These are phyloP conservation scores for Brachylomia viminalis DNA, from an alignment of 2,888 invertebrate genomes.

Conservation along the genomic window DNA sequence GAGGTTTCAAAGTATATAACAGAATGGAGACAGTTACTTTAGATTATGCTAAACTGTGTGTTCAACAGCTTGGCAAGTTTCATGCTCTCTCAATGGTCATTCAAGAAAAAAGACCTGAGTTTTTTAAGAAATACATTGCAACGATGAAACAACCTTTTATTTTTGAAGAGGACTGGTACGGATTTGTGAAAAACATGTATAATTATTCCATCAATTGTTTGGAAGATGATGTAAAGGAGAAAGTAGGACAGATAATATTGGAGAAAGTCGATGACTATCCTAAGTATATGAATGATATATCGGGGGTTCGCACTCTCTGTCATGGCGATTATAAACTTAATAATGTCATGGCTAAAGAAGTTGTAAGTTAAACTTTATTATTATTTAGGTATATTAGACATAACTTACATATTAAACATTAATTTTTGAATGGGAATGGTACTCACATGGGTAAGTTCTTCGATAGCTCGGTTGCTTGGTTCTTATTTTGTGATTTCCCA, in stretches of 20 bases:
- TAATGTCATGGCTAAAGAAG: slow-evolving; percentile 71
- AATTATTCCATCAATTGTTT: slow-evolving; percentile 60
- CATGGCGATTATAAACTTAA: slow-evolving; percentile 71
- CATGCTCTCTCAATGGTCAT: slow-evolving; percentile 76
- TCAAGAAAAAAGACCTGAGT: slow-evolving; percentile 70
- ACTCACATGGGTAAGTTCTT: no score
- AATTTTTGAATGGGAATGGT: no score
- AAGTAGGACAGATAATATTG: slow-evolving; percentile 36
- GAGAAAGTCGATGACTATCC: slow-evolving; percentile 56
- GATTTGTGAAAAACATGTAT: slow-evolving; percentile 59
- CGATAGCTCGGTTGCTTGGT: no score
- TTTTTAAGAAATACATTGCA: slow-evolving; percentile 66
- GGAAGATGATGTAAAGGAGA: slow-evolving; percentile 44
- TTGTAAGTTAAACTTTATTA: slow-evolving; percentile 61
- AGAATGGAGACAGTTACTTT: slow-evolving; percentile 72
- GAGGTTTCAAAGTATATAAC: slow-evolving; percentile 71
- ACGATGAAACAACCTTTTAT: slow-evolving; percentile 56
- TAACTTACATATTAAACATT: neutral
- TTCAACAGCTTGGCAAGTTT: slow-evolving; percentile 76
- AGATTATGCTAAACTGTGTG: slow-evolving; percentile 71
- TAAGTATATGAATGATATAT: slow-evolving; percentile 57
- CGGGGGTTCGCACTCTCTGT: slow-evolving; percentile 58
- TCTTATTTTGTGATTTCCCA: no score
- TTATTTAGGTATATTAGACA: neutral
- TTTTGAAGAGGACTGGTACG: slow-evolving; percentile 61